Conservation (phyloP, 2,888 invertebrate genomes). For the Bombylius discolor region DNA sequence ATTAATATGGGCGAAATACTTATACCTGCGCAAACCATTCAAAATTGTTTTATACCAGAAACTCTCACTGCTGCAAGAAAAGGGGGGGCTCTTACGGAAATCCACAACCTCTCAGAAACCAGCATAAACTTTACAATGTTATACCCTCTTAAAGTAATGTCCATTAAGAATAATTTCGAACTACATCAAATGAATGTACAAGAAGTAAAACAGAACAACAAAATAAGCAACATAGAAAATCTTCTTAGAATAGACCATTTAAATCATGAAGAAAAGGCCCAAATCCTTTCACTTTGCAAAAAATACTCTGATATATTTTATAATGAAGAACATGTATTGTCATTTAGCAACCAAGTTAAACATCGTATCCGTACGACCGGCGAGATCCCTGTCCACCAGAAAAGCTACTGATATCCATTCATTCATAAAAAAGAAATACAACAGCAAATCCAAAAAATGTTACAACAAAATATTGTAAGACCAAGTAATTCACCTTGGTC, state of each 20-base stretch:
- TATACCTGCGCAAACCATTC: neutral
- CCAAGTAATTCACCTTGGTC: conserved; percentile 7
- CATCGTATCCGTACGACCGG: neutral
- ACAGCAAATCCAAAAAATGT: neutral
- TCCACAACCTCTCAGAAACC: neutral
- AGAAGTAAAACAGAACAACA: no score
- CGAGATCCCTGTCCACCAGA: conserved; percentile 1
- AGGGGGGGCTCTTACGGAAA: neutral
- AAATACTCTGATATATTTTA: neutral
- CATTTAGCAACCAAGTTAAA: conserved; percentile 1
- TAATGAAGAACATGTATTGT: neutral
- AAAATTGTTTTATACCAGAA: neutral
- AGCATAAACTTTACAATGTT: no score
- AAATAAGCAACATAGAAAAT: no score
- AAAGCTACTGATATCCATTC: conserved; percentile 1
- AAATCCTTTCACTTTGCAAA: no score
- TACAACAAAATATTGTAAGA: neutral
- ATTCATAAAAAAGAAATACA: conserved; percentile 1
- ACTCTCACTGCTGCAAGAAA: neutral
- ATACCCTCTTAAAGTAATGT: no score
- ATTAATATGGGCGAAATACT: neutral
- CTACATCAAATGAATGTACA: no score
- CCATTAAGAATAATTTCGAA: no score
- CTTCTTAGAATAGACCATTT: no score
- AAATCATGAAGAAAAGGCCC: no score